Conservation (phyloP, 1,140 invertebrate species). For the Euschistus heros region DNA sequence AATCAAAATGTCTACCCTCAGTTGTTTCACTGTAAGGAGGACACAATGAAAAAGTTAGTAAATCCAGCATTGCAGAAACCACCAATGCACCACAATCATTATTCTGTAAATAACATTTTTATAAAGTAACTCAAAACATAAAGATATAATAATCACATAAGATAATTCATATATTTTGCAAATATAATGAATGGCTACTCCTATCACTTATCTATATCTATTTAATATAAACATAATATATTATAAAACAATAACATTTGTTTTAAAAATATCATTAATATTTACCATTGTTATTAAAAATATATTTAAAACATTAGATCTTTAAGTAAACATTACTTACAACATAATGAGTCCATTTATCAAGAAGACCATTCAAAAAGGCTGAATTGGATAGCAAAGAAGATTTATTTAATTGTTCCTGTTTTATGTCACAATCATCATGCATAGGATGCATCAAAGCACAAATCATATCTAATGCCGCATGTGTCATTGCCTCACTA, state of each 20-base stretch:
- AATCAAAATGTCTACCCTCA: slow-evolving; percentile 94
- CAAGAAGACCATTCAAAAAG: slow-evolving; percentile 86
- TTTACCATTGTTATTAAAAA: too few relatives aligned
- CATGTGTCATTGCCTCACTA: slow-evolving; percentile 83
- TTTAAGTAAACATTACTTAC: slow-evolving; percentile 32
- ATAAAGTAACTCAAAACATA: slow-evolving; percentile 19
- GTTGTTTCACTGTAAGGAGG: slow-evolving; percentile 99
- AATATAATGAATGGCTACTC: neutral
- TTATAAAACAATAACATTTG: too few relatives aligned
- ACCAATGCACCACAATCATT: slow-evolving; percentile 69
- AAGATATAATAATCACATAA: neutral
- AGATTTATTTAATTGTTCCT: slow-evolving; percentile 97
- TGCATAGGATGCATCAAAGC: slow-evolving; percentile 99
- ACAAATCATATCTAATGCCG: slow-evolving; percentile 93
- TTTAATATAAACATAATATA: neutral
- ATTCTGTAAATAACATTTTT: slow-evolving; percentile 44
- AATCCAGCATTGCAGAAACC: slow-evolving; percentile 90
- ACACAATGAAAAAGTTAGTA: slow-evolving; percentile 96
- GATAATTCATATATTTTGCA: neutral
- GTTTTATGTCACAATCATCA: slow-evolving; percentile 83
- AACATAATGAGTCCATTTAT: slow-evolving; percentile 92
- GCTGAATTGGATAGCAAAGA: slow-evolving; percentile 83
- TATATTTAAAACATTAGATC: too few relatives aligned
- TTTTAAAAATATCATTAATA: too few relatives aligned
- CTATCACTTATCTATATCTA: neutral